phyloP scores from a whole-genome alignment of 2,797 vertebrate species.

The Anguilla marmorata region DNA sequence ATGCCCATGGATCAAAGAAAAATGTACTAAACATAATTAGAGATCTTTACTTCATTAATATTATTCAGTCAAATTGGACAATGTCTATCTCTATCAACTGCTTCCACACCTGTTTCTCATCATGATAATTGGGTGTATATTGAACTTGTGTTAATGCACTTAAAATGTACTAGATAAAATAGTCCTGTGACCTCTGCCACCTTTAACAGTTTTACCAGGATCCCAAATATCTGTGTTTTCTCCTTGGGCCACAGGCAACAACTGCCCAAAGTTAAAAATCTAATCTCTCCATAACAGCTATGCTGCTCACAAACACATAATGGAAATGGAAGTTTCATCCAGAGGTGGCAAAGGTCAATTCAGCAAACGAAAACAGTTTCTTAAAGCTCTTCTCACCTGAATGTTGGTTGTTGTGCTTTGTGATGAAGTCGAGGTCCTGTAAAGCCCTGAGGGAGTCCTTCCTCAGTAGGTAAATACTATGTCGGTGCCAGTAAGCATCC shows the following conservation, averaged over 20 bases:
- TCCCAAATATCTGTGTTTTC: background rate
- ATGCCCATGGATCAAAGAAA: background rate
- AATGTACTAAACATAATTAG: too few relatives aligned
- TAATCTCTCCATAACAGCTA: background rate
- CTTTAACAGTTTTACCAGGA: background rate
- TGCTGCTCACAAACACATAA: background rate
- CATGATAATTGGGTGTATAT: background rate
- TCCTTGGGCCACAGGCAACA: background rate
- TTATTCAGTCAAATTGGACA: too few relatives aligned
- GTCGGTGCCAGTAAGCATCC: slow-evolving; percentile 75
- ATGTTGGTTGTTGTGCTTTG: slow-evolving; percentile 67
- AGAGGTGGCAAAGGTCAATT: background rate
- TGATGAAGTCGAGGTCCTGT: slow-evolving; percentile 72
- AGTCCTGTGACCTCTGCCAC: background rate
- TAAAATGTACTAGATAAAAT: background rate
- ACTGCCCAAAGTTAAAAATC: background rate
- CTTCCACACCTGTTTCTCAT: background rate
- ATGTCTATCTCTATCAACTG: background rate
- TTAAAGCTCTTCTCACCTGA: slow-evolving; percentile 52
- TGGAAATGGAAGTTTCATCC: background rate
- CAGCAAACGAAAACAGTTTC: background rate
- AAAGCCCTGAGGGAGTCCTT: slow-evolving; percentile 65
- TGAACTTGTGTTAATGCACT: background rate
- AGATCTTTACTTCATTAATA: too few relatives aligned
- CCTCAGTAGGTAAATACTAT: slow-evolving; percentile 75